Base-by-base conservation (phyloP, 2,888 invertebrate species). In the Polydrusus pterygomalis region DNA sequence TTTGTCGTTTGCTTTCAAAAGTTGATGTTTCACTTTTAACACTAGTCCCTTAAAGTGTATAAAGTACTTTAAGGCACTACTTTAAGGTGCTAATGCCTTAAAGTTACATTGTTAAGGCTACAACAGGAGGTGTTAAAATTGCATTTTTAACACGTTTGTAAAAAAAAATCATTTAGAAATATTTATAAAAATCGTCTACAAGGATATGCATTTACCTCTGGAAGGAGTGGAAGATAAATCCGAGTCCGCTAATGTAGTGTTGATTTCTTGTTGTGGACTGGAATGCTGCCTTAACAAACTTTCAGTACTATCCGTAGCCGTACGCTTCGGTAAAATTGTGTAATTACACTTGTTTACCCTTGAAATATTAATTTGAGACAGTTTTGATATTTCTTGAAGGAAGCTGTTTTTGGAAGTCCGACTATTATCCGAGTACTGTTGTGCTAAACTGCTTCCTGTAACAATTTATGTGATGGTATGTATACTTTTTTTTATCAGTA, bases 311-410 rank as follows among this genome's bases (percentile, higher is more conserved):
- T 94, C 93, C 43, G 92, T 91, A 63, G 91, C 90, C 9, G 82
- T 83, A 54, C 85, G 85, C 40, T 91, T 87, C 80, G 90, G 91
- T 45, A 94, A 89, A 68, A 92, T 93, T 75, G 91, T 92, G 87
- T 94, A 94, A 80, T 91, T 93, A 86, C 94, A 93, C 83, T 93
- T 89, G 77, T 92, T 92, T 63, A 92, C 88, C 70, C 92, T 89
- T 0, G 93, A 91, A 70, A 93, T 87, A 85, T 92, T 93, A 82
- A 93, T 89, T 81, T 93, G 91, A 2, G 93, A 93, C n/a, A 94
- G 87, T 84, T 93, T 92, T 30, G 92, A 91, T 77, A 94, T 92
- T 86, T 94, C 93, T 72, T 85, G 85, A 7, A 85, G 80, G 64
- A 85, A 83, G 70, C 88, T 87, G 63, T 86, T 84, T 51, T 88